Evolutionary conservation across 2,888 invertebrate genomes (phyloP).

Genomic region (Monoplex corrugatus): DNA sequence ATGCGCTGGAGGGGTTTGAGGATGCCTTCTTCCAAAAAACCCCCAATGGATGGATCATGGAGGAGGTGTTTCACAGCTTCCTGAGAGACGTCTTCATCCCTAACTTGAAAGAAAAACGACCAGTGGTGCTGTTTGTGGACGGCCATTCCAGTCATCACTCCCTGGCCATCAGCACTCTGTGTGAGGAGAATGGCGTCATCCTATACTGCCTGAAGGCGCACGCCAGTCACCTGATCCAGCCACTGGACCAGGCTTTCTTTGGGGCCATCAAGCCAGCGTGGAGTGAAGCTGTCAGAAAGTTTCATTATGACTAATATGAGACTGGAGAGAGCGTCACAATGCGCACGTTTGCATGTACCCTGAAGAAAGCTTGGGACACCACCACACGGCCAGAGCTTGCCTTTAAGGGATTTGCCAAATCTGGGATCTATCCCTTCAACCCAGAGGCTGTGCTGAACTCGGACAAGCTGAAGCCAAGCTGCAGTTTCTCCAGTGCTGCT

Average conservation of each 20-base stretch:
- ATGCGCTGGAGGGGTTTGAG: slow-evolving; percentile 37
- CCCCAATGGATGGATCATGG: slow-evolving; percentile 41
- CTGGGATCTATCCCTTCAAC: slow-evolving; percentile 38
- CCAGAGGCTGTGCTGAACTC: slow-evolving; percentile 29
- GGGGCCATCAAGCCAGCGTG: too few species aligned
- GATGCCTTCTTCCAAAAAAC: slow-evolving; percentile 32
- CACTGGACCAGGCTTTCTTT: too few species aligned
- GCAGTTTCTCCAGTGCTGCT: slow-evolving; percentile 17
- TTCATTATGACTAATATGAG: too few species aligned
- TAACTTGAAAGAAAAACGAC: background rate
- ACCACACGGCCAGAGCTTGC: slow-evolving; percentile 36
- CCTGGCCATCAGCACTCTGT: too few species aligned
- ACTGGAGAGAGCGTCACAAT: too few species aligned
- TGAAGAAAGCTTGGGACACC: too few species aligned
- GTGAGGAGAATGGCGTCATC: too few species aligned
- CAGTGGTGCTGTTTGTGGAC: slow-evolving; percentile 53
- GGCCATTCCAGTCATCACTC: slow-evolving; percentile 50
- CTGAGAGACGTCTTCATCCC: slow-evolving; percentile 35
- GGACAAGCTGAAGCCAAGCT: slow-evolving; percentile 42
- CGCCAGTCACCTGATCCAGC: too few species aligned
- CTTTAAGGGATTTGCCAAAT: slow-evolving; percentile 31
- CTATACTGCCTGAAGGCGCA: too few species aligned
- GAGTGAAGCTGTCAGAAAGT: too few species aligned
- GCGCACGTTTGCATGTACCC: too few species aligned
- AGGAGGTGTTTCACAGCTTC: slow-evolving; percentile 31